Evolutionary conservation across 2,113 vertebrate genomes (phyloP), one percentile per base, ranked within the genome.

Genomic region (Panthera tigris): DNA sequence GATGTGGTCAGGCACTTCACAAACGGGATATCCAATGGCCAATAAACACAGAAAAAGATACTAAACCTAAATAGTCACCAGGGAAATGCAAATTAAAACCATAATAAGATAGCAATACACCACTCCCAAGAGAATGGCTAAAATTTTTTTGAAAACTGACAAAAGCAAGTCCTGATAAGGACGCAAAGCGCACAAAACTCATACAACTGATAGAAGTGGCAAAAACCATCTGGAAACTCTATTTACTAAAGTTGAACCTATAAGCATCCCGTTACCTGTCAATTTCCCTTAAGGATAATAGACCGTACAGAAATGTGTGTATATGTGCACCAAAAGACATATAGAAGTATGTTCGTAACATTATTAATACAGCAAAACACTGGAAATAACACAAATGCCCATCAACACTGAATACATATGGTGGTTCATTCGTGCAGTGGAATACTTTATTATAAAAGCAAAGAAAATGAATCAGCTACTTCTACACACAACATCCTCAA

Each of bases 191-290:
- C 69, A 27, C 63, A 36, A 89, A 89, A 39, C 71, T 86, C 29
- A 36, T 45, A 52, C 45, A 73, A 69, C 66, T 93, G 33, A 10
- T 33, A 23, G 29, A 82, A 95, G n/a, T 83, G 55, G 33, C 41
- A 83, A 97, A 98, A 78, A 45, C 36, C 25, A 78, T 41, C 76
- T 82, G 68, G 50, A 95, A 95, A 71, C 85, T 78, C 23, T 55
- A n/a, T 85, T 61, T 90, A 14, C 50, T 82, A 79, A 83, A 79
- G 55, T 61, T 73, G 71, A 95, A 66, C 14, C 33, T 66, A 12
- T 39, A 21, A n/a, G 8, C 39, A 31, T 31, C 21, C 41, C 73
- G 14, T 57, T 81, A 29, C 36, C 63, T 88, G 27, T 18, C 50
- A 74, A 21, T 68, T 84, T 23, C 25, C n/a, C 36, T n/a, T 63